phyloP scores from a whole-genome alignment of 1,140 invertebrate genomes.

The Lepidurus apus region DNA sequence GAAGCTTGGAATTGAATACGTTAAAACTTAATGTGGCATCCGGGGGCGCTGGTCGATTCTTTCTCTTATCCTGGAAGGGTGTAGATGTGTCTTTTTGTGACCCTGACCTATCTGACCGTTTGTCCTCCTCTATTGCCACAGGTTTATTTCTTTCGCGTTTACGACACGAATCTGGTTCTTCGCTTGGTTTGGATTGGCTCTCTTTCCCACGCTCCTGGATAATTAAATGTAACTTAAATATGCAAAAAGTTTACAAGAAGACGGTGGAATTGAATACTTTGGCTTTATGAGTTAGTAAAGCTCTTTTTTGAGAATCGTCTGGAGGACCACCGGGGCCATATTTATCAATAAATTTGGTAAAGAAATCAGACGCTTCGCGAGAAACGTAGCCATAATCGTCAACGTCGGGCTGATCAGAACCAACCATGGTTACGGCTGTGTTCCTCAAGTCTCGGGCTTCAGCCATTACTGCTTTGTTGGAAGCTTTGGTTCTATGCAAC shows the following conservation, averaged over 20 bases:
- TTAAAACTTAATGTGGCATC: slow-evolving; percentile 49
- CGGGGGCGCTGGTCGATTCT: slow-evolving; percentile 53
- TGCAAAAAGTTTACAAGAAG: slow-evolving; percentile 35
- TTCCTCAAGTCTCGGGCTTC: slow-evolving; percentile 72
- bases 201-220: slow-evolving; percentile 47
- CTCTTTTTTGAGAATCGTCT: slow-evolving; percentile 37
- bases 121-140: slow-evolving; percentile 33
- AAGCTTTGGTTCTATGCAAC: slow-evolving; percentile 74
- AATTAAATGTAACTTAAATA: slow-evolving; percentile 37
- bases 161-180: slow-evolving; percentile 48
- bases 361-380: slow-evolving; percentile 68
- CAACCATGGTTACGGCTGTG: slow-evolving; percentile 63
- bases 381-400: slow-evolving; percentile 87
- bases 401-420: slow-evolving; percentile 71
- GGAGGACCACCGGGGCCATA: slow-evolving; percentile 56
- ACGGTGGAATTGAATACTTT: slow-evolving; percentile 35
- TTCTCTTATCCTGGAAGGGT: slow-evolving; percentile 35
- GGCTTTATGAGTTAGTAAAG: slow-evolving; percentile 34
- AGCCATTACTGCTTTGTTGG: slow-evolving; percentile 74
- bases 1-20: not conserved
- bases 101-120: slow-evolving; percentile 16
- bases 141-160: slow-evolving; percentile 29
- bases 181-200: slow-evolving; percentile 50
- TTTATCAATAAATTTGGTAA: slow-evolving; percentile 76
- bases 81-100: slow-evolving; percentile 29